Conservation (phyloP, 2,888 invertebrate species). For the Caenorhabditis afra region DNA sequence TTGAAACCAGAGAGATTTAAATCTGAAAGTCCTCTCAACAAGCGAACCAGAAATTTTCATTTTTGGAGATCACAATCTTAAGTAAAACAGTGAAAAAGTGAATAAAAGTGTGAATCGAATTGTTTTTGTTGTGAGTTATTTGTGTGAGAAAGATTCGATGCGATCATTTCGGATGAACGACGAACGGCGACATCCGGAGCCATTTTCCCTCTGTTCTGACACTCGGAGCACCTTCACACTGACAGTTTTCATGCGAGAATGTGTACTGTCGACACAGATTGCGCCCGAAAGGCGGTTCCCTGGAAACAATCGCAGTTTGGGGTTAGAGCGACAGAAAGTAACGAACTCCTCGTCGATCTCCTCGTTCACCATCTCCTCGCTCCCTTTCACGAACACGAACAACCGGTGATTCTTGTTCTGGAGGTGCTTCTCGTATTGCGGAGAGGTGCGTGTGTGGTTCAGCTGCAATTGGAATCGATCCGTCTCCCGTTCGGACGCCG, state of each 20-base stretch:
- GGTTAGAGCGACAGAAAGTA: neutral
- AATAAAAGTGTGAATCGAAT: too few species aligned
- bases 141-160: neutral
- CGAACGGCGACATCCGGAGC: slow-evolving; percentile 55
- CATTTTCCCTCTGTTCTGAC: slow-evolving; percentile 41
- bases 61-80: neutral
- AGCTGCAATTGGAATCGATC: neutral
- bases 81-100: neutral
- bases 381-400: slow-evolving; percentile 55
- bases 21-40: too few species aligned
- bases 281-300: slow-evolving; percentile 39
- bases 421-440: slow-evolving; percentile 21
- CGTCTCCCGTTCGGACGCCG: neutral
- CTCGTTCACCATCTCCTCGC: slow-evolving; percentile 52
- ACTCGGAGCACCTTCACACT: slow-evolving; percentile 30
- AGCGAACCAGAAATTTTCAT: neutral
- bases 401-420: slow-evolving; percentile 53
- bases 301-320: slow-evolving; percentile 19
- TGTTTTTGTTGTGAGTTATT: too few species aligned
- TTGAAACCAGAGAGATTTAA: neutral
- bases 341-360: slow-evolving; percentile 53
- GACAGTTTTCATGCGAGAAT: slow-evolving; percentile 53
- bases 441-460: neutral
- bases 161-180: slow-evolving; percentile 47
- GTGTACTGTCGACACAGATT: slow-evolving; percentile 24